Percentiles rank a stretch among this genome's conserved stretches.
Conservation (phyloP, 2,113 vertebrate species). For the Phalacrocorax brasilianus region DNA sequence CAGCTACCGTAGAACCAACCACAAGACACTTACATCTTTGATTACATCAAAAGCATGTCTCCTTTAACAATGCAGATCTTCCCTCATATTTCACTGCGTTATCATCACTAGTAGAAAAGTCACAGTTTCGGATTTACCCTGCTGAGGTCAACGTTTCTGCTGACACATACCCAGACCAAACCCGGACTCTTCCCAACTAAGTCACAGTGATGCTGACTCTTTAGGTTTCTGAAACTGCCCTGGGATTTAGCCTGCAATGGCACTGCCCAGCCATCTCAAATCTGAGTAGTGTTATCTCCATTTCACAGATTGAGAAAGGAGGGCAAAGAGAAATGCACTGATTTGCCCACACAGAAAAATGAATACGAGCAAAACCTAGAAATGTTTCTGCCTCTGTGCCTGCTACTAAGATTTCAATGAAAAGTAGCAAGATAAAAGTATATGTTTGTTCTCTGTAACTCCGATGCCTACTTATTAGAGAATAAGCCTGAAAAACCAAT, state of each 20-base stretch:
- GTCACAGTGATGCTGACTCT: not conserved
- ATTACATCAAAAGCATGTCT: not conserved
- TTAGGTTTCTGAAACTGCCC: not conserved
- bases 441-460: not conserved
- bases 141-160: conserved; percentile 20
- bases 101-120: conserved; percentile 15
- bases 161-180: not conserved
- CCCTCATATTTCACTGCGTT: not conserved
- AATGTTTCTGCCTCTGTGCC: not conserved
- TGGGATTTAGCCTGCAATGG: not conserved
- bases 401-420: not conserved
- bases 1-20: not conserved
- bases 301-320: conserved; percentile 22
- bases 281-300: not conserved
- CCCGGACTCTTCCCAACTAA: conserved; percentile 23
- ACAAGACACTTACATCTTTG: not conserved
- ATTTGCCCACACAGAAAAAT: not conserved
- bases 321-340: conserved; percentile 9
- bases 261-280: not conserved
- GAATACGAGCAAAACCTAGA: not conserved
- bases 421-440: not conserved
- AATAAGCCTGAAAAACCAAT: not conserved
- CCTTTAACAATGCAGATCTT: not conserved
- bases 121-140: not conserved
- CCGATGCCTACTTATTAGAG: not conserved